Base-by-base conservation (phyloP, 2,797 vertebrate genomes). In the Platyrinchus mystaceus region DNA sequence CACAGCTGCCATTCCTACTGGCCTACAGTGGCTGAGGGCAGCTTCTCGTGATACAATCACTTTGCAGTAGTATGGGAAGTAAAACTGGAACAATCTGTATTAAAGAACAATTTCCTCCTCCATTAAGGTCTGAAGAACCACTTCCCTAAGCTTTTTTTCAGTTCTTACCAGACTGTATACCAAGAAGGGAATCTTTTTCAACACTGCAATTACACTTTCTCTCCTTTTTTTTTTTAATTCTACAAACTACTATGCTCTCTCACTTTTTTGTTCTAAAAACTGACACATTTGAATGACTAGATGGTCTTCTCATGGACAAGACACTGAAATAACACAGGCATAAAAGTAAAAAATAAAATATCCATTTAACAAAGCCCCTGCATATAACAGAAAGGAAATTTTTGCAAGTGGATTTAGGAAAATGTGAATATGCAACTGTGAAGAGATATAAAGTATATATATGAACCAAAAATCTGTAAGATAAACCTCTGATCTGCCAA, bases 1-100 rank as follows among this genome's bases (percentile, higher is more conserved):
- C 3, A 1, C n/a, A 59, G 43, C 17, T 67, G 37, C 36, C 15
- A 21, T 47, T 80, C 28, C 59, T 47, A 28, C 27, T 22, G 36
- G 8, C 52, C 76, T 53, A n/a, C 53, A 30, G 4, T 1, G 4
- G 26, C 24, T 1, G 0, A 69, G 23, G 27, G 26, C 53, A 81
- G 16, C 12, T 79, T 67, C 67, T 43, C 0, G 0, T 0, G 0
- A 41, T 1, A 89, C 18, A 63, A 58, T 24, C 1, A 1, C 43
- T n/a, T 20, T 44, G 17, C 17, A 50, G 50, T 0, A 41, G 37
- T 56, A 68, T 10, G 9, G 32, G 47, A 75, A 41, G 11, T 26
- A 84, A 71, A 87, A 52, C 15, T 19, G 14, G 14, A 86, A 74
- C 11, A 43, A 21, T 4, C 28, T 52, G 20, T 12, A 75, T 84